Evolutionary conservation across 2,888 invertebrate species (phyloP), one percentile per base, ranked within the genome.

Genomic region (Empis stercorea): DNA sequence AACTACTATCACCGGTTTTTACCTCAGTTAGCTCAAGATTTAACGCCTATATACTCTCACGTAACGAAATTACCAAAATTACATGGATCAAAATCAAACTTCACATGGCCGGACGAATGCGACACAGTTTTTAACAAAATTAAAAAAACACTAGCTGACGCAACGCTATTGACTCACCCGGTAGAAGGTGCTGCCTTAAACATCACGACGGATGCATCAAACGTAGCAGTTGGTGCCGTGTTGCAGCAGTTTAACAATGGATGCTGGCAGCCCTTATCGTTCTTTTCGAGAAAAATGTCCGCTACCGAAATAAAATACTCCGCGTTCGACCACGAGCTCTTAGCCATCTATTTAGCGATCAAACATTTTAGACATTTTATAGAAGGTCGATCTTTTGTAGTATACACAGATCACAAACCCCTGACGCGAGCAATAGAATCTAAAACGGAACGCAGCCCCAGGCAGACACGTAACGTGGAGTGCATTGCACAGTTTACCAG

Each of bases 351-450:
- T 11, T 5, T 39, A 6, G 30, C 48, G 0, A 65, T 68, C 1
- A 56, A 58, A 41, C 53, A 64, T 46, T 70, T 68, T 50, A 50
- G 59, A 11, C 55, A 62, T 30, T 58, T 65, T 54, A 46, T 69
- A 0, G 68, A 70, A 55, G 64, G 59, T 0, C 49, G 59, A 43
- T 23, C 58, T 38, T 59, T 50, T 20, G 44, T 44, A n/a, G 7
- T 50, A 2, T 41, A 34, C 11, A 50, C 48, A 1, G 45, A 47
- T 60, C 65, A 61, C 44, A 64, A 61, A 42, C 62, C 62, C 0
- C 44, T 66, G 20, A 48, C 48, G 2, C 59, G 48, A 34, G 63
- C 64, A 1, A 57, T 66, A 43, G n/a, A 40, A 10, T 47, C 56
- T 44, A 56, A 56, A 11, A 34, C 51, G 2, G 57, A 58, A 4